These are phyloP conservation scores for Agonopterix arenella DNA, from an alignment of 2,888 invertebrate species.

Conservation along the genomic window DNA sequence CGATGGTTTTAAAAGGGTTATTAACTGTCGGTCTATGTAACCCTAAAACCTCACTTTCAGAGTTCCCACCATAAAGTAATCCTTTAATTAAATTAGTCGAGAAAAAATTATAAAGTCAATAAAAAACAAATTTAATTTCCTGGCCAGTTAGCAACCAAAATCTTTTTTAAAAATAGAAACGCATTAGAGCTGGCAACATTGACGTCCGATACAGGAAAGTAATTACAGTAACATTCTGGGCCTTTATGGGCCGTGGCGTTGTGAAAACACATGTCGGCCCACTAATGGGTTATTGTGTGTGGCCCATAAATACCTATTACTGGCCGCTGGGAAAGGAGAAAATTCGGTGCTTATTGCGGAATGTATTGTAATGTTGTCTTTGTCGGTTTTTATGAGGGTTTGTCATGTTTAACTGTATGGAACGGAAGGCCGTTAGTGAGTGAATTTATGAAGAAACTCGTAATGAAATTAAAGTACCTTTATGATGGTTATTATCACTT, in stretches of 20 bases:
- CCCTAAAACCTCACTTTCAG: too few species aligned
- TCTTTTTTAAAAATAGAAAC: neutral
- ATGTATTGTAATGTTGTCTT: conserved; percentile 27
- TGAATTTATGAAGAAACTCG: too few species aligned
- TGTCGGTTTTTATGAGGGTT: neutral
- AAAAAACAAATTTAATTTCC: too few species aligned
- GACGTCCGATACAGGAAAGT: neutral
- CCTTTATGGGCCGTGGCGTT: conserved; percentile 1
- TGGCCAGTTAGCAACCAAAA: too few species aligned
- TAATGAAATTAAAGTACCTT: too few species aligned
- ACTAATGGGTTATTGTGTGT: conserved; percentile 51
- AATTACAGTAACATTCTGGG: conserved; percentile 1
- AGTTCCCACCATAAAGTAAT: too few species aligned
- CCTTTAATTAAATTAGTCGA: too few species aligned
- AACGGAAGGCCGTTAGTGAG: neutral
- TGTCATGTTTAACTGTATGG: neutral
- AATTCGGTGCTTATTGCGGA: conserved; percentile 13
- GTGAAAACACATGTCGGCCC: conserved; percentile 27
- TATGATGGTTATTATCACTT: too few species aligned
- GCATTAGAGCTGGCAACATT: neutral
- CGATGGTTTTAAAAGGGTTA: too few species aligned
- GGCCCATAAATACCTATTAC: conserved; percentile 53
- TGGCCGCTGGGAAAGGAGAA: conserved; percentile 11
- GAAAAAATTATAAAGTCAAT: too few species aligned
- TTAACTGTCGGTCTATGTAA: too few species aligned